A percentile compares a stretch with the other conserved stretches of the same genome.
These are phyloP conservation scores for Nannoperca obscura DNA, from an alignment of 2,797 vertebrate species.

Conservation along the genomic window DNA sequence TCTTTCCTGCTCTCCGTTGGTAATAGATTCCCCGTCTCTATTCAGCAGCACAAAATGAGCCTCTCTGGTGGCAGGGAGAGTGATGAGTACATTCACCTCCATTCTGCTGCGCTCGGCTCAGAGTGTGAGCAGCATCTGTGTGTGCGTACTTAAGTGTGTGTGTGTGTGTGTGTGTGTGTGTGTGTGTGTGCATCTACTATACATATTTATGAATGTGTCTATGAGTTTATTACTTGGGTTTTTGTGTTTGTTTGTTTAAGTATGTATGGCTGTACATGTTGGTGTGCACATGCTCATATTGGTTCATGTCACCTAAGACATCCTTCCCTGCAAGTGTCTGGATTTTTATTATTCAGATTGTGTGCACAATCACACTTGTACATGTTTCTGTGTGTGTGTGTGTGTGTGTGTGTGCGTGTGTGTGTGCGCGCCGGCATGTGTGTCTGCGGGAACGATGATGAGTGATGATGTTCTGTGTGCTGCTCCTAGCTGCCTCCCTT, in stretches of 20 bases:
- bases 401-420: slow-evolving; percentile 16
- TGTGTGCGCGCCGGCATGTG: slow-evolving; percentile 8
- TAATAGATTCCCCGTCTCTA: slow-evolving; percentile 72
- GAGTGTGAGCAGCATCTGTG: slow-evolving; percentile 24
- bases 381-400: background rate
- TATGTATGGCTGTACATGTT: background rate
- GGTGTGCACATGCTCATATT: background rate
- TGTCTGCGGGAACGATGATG: slow-evolving; percentile 48
- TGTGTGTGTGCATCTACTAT: slow-evolving; percentile 22
- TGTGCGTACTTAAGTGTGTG: slow-evolving; percentile 27
- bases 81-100: slow-evolving; percentile 74
- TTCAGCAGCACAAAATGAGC: slow-evolving; percentile 77
- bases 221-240: slow-evolving; percentile 20
- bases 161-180: slow-evolving; percentile 24
- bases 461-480: slow-evolving; percentile 60
- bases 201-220: slow-evolving; percentile 45
- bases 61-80: slow-evolving; percentile 70
- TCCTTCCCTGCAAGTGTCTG: slow-evolving; percentile 13
- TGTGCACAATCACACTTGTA: slow-evolving; percentile 4
- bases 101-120: slow-evolving; percentile 49
- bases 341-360: slow-evolving; percentile 32
- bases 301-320: slow-evolving; percentile 15
- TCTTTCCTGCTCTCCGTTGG: slow-evolving; percentile 58
- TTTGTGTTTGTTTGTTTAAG: slow-evolving; percentile 4
- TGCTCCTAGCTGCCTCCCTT: slow-evolving; percentile 46